Base-by-base conservation (phyloP, 2,113 vertebrate genomes). In the Ciconia maguari region DNA sequence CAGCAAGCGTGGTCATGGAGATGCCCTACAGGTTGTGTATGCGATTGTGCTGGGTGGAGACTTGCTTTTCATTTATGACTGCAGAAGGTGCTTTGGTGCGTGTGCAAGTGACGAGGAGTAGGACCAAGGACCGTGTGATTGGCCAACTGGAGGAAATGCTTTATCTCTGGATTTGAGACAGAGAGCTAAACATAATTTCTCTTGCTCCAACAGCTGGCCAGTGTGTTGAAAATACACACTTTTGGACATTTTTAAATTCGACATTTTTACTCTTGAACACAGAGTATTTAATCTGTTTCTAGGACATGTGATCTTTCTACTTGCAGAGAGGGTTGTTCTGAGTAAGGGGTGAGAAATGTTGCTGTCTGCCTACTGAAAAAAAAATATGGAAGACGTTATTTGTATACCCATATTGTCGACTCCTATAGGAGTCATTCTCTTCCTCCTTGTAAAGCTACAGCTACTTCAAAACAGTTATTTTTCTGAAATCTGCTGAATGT, bases 401-500 rank as follows among this genome's bases (percentile, higher is more conserved):
- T 89, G 41, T 65, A 15, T 65, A 66, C 21, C 19, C 9, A 19
- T 92, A 55, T 36, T 82, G 22, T 69, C 15, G 1, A 76, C 21
- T 71, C 16, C 76, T 82, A 2, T 12, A 77, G 79, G 51, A 90
- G 51, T 70, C 71, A 55, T 91, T 85, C 6, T 82, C 21, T 81
- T 81, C 41, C 29, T 82, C 27, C 83, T 80, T n/a, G 26, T 79
- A 87, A 87, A 82, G 57, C 16, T 75, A 62, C 54, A 74, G 42
- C 57, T 83, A 16, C 68, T 69, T 90, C 66, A 82, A 76, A 95
- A 84, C n/a, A 85, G 34, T 87, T 87, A 71, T 44, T 96, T 88
- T 96, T 85, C 38, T 80, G 76, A 95, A 97, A 96, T 92, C 83
- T 79, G 74, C 34, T 79, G 74, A 36, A 88, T 96, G 75, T 70